These are phyloP conservation scores for Misgurnus anguillicaudatus DNA, from an alignment of 2,113 vertebrate genomes.

Conservation along the genomic window DNA sequence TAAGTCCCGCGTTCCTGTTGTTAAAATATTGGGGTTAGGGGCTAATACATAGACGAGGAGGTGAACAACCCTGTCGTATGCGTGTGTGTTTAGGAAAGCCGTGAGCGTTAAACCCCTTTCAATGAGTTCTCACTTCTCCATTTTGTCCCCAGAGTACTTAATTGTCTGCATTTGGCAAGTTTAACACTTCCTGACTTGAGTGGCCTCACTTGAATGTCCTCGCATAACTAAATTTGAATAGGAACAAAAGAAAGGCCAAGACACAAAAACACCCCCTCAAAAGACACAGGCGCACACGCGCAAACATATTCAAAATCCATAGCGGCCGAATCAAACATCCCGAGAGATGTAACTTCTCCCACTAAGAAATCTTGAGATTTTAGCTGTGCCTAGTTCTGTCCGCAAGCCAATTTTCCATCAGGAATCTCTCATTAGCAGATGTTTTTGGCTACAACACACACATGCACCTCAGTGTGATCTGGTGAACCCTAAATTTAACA, in stretches of 20 bases:
- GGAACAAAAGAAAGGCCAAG: background rate
- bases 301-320: slow-evolving; percentile 25
- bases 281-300: slow-evolving; percentile 14
- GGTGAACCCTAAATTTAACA: slow-evolving; percentile 56
- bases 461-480: slow-evolving; percentile 51
- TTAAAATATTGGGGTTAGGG: slow-evolving; percentile 48
- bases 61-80: slow-evolving; percentile 56
- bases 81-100: slow-evolving; percentile 66
- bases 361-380: slow-evolving; percentile 42
- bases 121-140: slow-evolving; percentile 19
- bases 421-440: slow-evolving; percentile 57
- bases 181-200: slow-evolving; percentile 48
- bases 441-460: slow-evolving; percentile 39
- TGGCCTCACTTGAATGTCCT: slow-evolving; percentile 32
- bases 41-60: slow-evolving; percentile 39
- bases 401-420: slow-evolving; percentile 53
- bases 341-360: slow-evolving; percentile 47
- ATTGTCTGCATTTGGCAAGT: slow-evolving; percentile 50
- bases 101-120: slow-evolving; percentile 66
- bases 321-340: slow-evolving; percentile 29
- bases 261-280: slow-evolving; percentile 15
- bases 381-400: slow-evolving; percentile 36
- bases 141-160: slow-evolving; percentile 36
- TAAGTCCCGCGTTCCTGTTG: slow-evolving; percentile 52
- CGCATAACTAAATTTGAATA: slow-evolving; percentile 11